Base-by-base conservation (phyloP, 2,113 vertebrate species). In the Eclectus roratus region DNA sequence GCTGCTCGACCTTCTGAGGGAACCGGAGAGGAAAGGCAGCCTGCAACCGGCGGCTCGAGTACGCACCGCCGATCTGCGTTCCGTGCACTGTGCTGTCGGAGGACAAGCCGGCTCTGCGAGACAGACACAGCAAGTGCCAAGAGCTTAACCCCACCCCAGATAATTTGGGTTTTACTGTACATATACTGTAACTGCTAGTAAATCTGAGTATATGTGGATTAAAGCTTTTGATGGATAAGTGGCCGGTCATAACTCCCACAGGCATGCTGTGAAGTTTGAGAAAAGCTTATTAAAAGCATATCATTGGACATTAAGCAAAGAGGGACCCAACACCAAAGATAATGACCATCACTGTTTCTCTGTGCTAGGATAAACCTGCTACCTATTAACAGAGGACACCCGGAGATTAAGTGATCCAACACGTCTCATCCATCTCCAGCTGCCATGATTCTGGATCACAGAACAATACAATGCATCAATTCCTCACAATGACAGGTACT, bases 1-100 rank as follows among this genome's bases (percentile, higher is more conserved):
- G 4, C 53, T 2, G 10, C 3, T n/a, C 64, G 28, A 19, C 8
- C 60, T 3, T 7, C 55, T 17, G 2, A 13, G 9, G 19, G 17
- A 69, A 29, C 41, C 33, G 11, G 43, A 9, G 0, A 14, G 52
- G 69, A 3, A n/a, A 5, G 7, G 6, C 27, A 13, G 58, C 68
- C 63, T 2, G n/a, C 4, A 8, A 4, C 5, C 14, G 0, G 43
- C 69, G 2, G 69, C 7, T 6, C n/a, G 2, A 27, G 1, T 2
- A 4, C 64, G 33, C n/a, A 5, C 4, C 25, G 11, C 17, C 29
- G 6, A 2, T 15, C 77, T 17, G 14, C 15, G 1, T 4, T 3
- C 69, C 15, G 2, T 2, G 6, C n/a, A 0, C 17, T 6, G 13
- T 4, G 43, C n/a, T 1, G 44, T 2, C 41, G 3, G 18, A 4